phyloP scores from a whole-genome alignment of 2,797 vertebrate species.

The Eulemur rubriventer region DNA sequence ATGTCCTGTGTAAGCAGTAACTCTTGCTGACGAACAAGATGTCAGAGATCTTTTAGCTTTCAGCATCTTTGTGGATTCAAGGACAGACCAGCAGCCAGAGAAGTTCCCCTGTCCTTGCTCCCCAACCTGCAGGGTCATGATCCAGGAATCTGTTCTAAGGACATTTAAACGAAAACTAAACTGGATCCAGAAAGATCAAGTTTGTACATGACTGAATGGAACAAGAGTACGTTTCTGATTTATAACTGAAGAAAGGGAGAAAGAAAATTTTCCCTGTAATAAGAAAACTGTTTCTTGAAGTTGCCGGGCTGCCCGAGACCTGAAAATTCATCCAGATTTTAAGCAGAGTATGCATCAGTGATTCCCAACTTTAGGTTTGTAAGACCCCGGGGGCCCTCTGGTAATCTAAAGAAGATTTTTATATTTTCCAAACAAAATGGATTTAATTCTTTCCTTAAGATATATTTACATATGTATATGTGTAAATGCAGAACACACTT shows the following conservation, averaged over 20 bases:
- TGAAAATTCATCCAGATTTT: slow-evolving; percentile 48
- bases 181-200: background rate
- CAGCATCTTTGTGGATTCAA: background rate
- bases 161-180: background rate
- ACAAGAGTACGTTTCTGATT: background rate
- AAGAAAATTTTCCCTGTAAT: background rate
- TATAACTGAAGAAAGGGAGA: background rate
- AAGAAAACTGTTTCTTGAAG: background rate
- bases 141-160: background rate
- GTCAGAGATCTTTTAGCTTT: background rate
- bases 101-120: background rate
- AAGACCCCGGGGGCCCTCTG: slow-evolving; percentile 58
- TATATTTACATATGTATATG: background rate
- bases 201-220: background rate
- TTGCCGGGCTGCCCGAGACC: slow-evolving; percentile 18
- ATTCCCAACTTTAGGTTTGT: slow-evolving; percentile 73
- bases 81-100: background rate
- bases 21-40: background rate
- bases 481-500: slow-evolving; percentile 40
- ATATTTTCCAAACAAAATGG: slow-evolving; percentile 45
- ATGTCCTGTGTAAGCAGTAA: background rate
- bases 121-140: background rate
- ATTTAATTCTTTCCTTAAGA: slow-evolving; percentile 40
- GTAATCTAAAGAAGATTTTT: slow-evolving; percentile 39
- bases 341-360: slow-evolving; percentile 64